These are phyloP conservation scores for Archilochus colubris DNA, from an alignment of 2,113 vertebrate species.

Conservation along the genomic window DNA sequence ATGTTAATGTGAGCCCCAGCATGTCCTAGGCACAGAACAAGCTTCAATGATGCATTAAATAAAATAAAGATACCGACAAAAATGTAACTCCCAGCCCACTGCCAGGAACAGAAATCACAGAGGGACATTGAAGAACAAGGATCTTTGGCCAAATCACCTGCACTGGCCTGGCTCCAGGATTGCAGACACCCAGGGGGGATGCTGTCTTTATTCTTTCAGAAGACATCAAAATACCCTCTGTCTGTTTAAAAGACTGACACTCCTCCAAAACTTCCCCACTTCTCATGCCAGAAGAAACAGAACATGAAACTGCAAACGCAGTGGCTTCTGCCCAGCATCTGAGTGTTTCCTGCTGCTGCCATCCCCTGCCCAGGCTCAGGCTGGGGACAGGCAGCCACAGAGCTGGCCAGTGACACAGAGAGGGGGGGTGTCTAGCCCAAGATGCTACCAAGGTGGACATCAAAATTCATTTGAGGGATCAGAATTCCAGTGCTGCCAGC, in stretches of 20 bases:
- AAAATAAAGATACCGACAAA: background rate
- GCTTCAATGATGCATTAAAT: too few species aligned
- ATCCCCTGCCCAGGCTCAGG: background rate
- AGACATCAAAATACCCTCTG: too few species aligned
- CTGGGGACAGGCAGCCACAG: background rate
- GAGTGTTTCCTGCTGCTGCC: too few species aligned
- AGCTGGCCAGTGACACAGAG: fast-evolving
- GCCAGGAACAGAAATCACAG: background rate
- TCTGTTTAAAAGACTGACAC: too few species aligned
- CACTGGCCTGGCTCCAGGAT: background rate
- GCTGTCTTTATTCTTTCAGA: too few species aligned
- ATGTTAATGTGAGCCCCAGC: background rate
- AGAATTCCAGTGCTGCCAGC: background rate
- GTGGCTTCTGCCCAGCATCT: too few species aligned
- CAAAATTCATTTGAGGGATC: fast-evolving
- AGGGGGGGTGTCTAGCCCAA: background rate
- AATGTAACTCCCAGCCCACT: background rate
- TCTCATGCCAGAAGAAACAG: too few species aligned
- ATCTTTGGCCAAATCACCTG: background rate
- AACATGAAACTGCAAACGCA: too few species aligned
- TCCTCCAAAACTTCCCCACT: too few species aligned
- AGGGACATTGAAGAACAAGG: fast-evolving
- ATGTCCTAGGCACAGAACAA: background rate
- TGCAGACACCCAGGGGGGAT: too few species aligned
- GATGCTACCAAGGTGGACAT: fast-evolving